A percentile compares a stretch with the other conserved stretches of the same genome.
Conservation (phyloP, 23 tunicate species). For the Corella eumyota region DNA sequence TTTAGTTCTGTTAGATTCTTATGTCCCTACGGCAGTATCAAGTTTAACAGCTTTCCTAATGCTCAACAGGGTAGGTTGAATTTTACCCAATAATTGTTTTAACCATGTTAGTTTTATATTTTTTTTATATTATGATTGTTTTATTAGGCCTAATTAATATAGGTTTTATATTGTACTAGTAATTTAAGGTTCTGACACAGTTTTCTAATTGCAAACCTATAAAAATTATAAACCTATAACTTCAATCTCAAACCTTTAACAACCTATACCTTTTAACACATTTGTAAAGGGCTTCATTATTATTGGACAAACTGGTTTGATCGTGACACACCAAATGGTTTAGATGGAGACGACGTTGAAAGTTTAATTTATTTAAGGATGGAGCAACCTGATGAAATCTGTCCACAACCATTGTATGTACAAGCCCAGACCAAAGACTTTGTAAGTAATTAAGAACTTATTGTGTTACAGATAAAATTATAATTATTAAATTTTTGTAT, state of each 20-base stretch:
- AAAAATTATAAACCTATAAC: too few species aligned
- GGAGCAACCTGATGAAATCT: conserved; percentile 38
- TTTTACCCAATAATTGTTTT: neutral
- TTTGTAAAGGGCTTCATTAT: conserved; percentile 14
- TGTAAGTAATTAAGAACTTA: conserved; percentile 8
- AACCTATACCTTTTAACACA: neutral
- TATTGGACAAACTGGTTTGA: conserved; percentile 90
- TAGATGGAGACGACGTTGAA: conserved; percentile 49
- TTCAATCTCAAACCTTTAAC: too few species aligned
- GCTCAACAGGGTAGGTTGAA: neutral
- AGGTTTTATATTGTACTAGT: too few species aligned
- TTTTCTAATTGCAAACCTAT: too few species aligned
- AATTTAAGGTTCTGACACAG: too few species aligned
- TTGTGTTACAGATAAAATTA: neutral
- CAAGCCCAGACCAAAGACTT: conserved; percentile 60
- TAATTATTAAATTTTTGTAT: neutral
- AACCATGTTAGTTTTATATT: too few species aligned
- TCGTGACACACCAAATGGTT: conserved; percentile 42
- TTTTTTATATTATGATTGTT: too few species aligned
- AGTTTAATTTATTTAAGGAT: conserved; percentile 17
- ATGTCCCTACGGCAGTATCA: conserved; percentile 13
- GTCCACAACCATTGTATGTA: conserved; percentile 51
- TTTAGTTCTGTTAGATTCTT: too few species aligned
- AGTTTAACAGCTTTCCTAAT: conserved; percentile 2
- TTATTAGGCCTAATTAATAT: too few species aligned